phyloP scores from a whole-genome alignment of 2,888 invertebrate genomes.

The Apotomis capreana region DNA sequence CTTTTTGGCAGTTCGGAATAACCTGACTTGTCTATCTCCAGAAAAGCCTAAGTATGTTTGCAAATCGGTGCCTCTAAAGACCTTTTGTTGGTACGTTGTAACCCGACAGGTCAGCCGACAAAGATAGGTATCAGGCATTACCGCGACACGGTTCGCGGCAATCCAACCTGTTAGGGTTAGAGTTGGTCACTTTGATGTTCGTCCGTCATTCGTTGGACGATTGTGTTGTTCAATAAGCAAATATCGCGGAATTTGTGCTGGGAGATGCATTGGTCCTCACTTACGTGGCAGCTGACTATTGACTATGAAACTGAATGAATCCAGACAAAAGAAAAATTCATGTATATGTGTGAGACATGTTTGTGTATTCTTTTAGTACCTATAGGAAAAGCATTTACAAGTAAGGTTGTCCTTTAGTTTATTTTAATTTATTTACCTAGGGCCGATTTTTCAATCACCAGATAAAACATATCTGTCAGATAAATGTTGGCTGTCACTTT shows the following conservation, averaged over 20 bases:
- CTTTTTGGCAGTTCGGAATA: neutral
- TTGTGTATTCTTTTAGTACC: too few species aligned
- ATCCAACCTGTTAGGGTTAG: conserved; percentile 51
- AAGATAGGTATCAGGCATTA: conserved; percentile 78
- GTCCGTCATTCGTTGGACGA: conserved; percentile 1
- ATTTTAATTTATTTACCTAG: too few species aligned
- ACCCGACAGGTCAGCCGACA: conserved; percentile 69
- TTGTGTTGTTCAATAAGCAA: neutral
- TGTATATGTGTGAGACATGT: too few species aligned
- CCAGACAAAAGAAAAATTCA: too few species aligned
- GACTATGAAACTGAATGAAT: too few species aligned
- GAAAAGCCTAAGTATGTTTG: neutral
- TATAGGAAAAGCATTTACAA: too few species aligned
- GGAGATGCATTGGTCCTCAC: too few species aligned
- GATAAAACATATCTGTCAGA: too few species aligned
- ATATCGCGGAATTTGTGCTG: neutral
- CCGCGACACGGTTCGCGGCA: conserved; percentile 60
- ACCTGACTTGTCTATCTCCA: neutral
- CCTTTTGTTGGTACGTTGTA: conserved; percentile 59
- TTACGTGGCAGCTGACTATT: too few species aligned
- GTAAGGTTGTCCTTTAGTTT: too few species aligned
- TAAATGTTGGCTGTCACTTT: too few species aligned
- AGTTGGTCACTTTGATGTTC: conserved; percentile 48
- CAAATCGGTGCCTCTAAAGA: neutral
- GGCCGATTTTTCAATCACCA: too few species aligned